A percentile compares a stretch with the other conserved stretches of the same genome.
These are phyloP conservation scores for Panulirus ornatus DNA, from an alignment of 1,140 invertebrate genomes.

Conservation along the genomic window DNA sequence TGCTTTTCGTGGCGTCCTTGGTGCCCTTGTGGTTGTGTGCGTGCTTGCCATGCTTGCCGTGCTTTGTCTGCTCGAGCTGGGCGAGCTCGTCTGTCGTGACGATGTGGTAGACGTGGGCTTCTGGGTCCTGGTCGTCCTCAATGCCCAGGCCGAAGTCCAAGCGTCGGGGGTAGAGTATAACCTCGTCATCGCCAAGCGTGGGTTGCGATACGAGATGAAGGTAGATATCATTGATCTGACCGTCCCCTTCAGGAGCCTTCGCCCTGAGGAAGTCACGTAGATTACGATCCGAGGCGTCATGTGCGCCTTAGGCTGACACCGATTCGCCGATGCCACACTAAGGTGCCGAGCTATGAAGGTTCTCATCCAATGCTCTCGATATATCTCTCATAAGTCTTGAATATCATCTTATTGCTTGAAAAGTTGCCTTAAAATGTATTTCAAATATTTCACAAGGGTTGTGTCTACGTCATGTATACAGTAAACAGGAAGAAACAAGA, in stretches of 20 bases:
- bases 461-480: too few relatives aligned
- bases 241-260: background rate
- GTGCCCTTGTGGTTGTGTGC: background rate
- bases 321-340: background rate
- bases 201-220: background rate
- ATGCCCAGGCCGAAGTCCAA: background rate
- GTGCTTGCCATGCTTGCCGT: background rate
- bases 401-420: background rate
- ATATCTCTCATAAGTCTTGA: background rate
- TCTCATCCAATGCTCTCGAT: background rate
- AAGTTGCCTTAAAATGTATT: background rate
- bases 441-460: background rate
- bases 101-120: background rate
- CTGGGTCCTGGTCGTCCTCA: background rate
- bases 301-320: too few relatives aligned
- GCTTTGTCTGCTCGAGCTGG: too few relatives aligned
- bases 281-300: background rate
- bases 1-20: too few relatives aligned
- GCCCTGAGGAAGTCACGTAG: background rate
- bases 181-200: background rate
- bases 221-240: background rate
- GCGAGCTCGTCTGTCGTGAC: background rate
- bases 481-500: background rate
- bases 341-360: background rate
- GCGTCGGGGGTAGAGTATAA: background rate